Evolutionary conservation across 2,797 vertebrate species (phyloP).

Genomic region (Lophura swinhoii): DNA sequence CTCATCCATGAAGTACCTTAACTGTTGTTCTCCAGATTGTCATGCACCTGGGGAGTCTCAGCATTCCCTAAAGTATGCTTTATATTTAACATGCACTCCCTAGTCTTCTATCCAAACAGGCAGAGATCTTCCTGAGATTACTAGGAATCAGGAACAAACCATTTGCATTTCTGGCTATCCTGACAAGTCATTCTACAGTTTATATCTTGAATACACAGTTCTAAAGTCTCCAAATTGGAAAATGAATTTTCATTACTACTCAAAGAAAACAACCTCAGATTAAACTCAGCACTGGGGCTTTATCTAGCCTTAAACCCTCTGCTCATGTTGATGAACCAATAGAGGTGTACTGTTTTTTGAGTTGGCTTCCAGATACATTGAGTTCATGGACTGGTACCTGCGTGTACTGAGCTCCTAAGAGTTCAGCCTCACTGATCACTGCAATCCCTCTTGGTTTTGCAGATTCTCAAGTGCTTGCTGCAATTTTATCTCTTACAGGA

Average conservation of each 20-base stretch:
- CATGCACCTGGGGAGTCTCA: neutral
- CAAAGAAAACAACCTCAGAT: neutral
- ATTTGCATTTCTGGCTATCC: neutral
- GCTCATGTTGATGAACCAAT: neutral
- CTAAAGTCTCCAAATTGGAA: neutral
- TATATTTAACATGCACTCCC: neutral
- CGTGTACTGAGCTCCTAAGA: rapidly evolving
- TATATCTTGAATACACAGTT: neutral
- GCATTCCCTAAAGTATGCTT: neutral
- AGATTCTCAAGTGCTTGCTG: neutral
- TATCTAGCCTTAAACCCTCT: neutral
- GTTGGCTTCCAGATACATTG: neutral
- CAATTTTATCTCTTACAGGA: neutral
- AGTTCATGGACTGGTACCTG: neutral
- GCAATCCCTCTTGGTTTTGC: neutral
- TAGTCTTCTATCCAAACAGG: neutral
- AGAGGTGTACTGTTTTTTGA: neutral
- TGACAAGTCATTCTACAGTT: neutral
- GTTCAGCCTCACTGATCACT: neutral
- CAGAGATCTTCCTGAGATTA: neutral
- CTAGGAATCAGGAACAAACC: neutral
- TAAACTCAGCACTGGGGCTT: neutral
- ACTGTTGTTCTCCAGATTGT: neutral
- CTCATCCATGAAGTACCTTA: neutral
- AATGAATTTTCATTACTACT: neutral